Base-by-base conservation (phyloP, 1,140 invertebrate species). In the Solenopsis fugax region DNA sequence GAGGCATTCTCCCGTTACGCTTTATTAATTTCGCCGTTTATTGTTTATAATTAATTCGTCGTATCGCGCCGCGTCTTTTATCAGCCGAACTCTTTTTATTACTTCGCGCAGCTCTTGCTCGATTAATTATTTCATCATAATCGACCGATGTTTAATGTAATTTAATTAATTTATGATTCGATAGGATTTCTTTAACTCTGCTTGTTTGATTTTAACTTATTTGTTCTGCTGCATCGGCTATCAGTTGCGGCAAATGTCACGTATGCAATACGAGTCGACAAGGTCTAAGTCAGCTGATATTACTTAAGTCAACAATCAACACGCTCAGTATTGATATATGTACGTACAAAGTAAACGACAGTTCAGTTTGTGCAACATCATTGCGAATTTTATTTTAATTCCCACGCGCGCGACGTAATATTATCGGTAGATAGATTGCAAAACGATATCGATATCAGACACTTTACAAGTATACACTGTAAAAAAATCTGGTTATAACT, bases 1-100 rank as follows among this genome's bases (percentile, higher is more conserved):
- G 37, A 7, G 12, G 21, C 29, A 29, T 34, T 50, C 21, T 41
- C 24, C 18, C 7, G 76, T 4, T 3, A 7, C 6, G 50, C 18
- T 78, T 62, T 65, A 37, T 78, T 34, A n/a, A 78, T 18, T 52
- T 78, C 18, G 16, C 18, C 50, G 50, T 78, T 78, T 78, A 77
- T 77, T n/a, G 12, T 54, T 78, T 21, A 65, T 65, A 78, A 65
- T 65, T 78, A n/a, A 52, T 60, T 45, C 18, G 41, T 10, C 45
- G 41, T 7, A n/a, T n/a, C 37, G 41, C 24, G 16, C 1, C 21
- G 4, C 4, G 29, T 2, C 29, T 29, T 29, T 75, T 24, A 77
- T 48, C 50, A 9, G 0, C 10, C 21, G 12, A 0, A 0, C 16
- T 41, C 18, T 34, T 34, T 56, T 37, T 13, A 41, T 21, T 21